phyloP scores from a whole-genome alignment of 2,113 vertebrate genomes.

The Planiliza haematocheilus region DNA sequence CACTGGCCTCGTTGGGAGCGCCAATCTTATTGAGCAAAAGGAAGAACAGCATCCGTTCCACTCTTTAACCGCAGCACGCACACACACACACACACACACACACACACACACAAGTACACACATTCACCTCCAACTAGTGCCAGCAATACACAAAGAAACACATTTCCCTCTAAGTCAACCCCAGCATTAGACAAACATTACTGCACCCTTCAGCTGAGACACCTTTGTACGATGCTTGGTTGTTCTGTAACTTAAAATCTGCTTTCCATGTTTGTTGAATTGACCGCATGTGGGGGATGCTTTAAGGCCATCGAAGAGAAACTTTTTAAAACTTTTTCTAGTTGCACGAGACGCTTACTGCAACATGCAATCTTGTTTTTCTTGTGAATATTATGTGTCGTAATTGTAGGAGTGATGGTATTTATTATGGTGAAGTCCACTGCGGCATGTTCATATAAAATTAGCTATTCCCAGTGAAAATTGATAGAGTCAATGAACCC shows the following conservation, averaged over 20 bases:
- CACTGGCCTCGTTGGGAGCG: conserved; percentile 41
- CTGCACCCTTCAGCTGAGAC: not conserved
- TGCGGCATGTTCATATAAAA: too few species aligned
- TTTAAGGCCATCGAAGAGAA: too few species aligned
- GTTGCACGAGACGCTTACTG: too few species aligned
- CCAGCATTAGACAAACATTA: conserved; percentile 23
- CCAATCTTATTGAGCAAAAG: conserved; percentile 53
- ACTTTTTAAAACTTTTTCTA: too few species aligned
- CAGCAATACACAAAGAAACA: conserved; percentile 44
- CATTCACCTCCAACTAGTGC: conserved; percentile 38
- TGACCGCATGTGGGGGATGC: not conserved
- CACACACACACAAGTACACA: conserved; percentile 28
- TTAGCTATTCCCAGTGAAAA: too few species aligned
- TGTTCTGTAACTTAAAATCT: not conserved
- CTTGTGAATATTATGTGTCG: too few species aligned
- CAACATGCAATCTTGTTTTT: too few species aligned
- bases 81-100: conserved; percentile 17
- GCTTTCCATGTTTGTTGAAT: not conserved
- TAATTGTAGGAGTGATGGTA: too few species aligned
- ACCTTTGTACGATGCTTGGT: not conserved
- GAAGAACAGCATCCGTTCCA: conserved; percentile 42
- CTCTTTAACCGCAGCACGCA: conserved; percentile 11
- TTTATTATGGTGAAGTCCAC: too few species aligned
- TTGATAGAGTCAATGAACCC: too few species aligned
- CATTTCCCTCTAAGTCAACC: conserved; percentile 40